Conservation (phyloP, 2,113 vertebrate genomes). For the Hemicordylus capensis region DNA sequence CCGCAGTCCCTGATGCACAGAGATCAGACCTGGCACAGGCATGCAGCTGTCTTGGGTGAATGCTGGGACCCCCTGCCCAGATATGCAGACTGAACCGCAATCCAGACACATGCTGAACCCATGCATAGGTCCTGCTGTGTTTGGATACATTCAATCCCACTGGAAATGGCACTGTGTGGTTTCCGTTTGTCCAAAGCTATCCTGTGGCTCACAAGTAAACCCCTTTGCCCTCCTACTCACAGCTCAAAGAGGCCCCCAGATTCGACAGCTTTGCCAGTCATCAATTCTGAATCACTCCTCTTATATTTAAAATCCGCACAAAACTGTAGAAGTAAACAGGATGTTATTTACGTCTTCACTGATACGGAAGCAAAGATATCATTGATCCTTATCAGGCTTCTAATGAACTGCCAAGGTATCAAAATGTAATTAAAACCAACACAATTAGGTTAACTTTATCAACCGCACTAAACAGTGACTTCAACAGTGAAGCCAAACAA, state of each 20-base stretch:
- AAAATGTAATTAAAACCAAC: conserved; percentile 57
- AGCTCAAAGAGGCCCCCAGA: no score
- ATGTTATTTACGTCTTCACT: conserved; percentile 19
- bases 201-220: background rate
- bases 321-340: background rate
- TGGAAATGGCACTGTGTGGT: background rate
- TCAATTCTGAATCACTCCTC: background rate
- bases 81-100: background rate
- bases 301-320: conserved; percentile 14
- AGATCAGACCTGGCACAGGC: background rate
- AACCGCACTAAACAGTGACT: conserved; percentile 1
- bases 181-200: background rate
- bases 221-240: background rate
- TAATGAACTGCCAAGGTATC: conserved; percentile 45
- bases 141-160: background rate
- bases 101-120: background rate
- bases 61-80: no score
- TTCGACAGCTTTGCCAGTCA: no score
- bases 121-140: background rate
- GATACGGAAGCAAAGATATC: conserved; percentile 49
- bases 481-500: background rate
- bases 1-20: background rate
- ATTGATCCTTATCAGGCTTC: conserved; percentile 49
- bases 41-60: no score
- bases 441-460: conserved; percentile 49